Base-by-base conservation (phyloP, 2,113 vertebrate genomes). In the Meleagris gallopavo region DNA sequence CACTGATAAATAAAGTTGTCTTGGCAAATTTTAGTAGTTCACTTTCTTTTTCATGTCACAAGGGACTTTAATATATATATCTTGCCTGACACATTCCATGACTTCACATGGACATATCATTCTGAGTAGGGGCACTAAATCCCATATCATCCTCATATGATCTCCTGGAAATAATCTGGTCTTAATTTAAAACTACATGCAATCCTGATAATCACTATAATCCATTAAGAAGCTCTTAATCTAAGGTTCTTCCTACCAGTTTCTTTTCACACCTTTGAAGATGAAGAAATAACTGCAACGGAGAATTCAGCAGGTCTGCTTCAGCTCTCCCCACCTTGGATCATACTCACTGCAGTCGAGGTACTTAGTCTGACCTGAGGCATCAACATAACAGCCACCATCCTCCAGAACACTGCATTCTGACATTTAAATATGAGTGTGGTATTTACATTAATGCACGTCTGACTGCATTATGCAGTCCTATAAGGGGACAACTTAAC, bases 401-500 rank as follows among this genome's bases (percentile, higher is more conserved):
- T 52, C 30, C 74, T 77, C 43, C 73, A 84, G 29, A 91, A 91
- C 29, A 30, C 0, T 0, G 36, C 50, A 85, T 76, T 61, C 58
- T 67, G 95, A 86, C 20, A 5, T 32, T n/a, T 60, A 77, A 52
- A 24, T 52, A 18, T 20, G 21, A 87, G 43, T 14, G 8, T 1
- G 5, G 27, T 85, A 62, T 95, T 95, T 83, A 93, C 66, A 65
- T 80, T 97, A 96, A 90, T 89, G 61, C 57, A 78, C 21, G 5
- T 94, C 74, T 81, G 58, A 82, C 58, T 89, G 46, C 48, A 87
- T 77, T 88, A 83, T 46, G 72, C 82, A 71, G 88, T 92, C 92
- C 88, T 85, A 58, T 30, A 92, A 97, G 83, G 91, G 96, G 94
- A 96, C 66, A 86, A 95, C 89, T 97, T 97, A 95, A 92, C 64